Evolutionary conservation across 1,140 invertebrate species (phyloP), one percentile per base, ranked within the genome.

Genomic region (Heliconius hermathena): DNA sequence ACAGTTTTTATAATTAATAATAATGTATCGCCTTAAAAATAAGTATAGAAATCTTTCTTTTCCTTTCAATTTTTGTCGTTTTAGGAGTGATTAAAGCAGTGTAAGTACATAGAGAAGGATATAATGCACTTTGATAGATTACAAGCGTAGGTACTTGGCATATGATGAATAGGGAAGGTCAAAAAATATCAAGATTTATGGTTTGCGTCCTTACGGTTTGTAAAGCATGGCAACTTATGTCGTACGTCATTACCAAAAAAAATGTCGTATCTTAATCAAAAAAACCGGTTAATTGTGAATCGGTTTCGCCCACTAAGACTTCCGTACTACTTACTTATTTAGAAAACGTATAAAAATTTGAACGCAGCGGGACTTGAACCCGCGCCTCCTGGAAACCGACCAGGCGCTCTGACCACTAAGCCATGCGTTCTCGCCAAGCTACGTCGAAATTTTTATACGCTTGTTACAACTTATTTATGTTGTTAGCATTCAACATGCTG

Each of bases 111-210:
- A 33, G 2, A 33, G 2, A 33, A 33, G 29, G 3, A 33, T 3
- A 3, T 3, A 33, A 33, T 33, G 2, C 1, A 26, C 26, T 26
- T 26, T 26, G 26, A 26, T n/a, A n/a, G n/a, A 78, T 78, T 78
- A 66, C 71, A 66, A 73, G 13, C 52, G 18, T 41, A 78, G n/a
- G n/a, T n/a, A n/a, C 52, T 78, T 73, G 54, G 33, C 49, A 22
- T 38, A 73, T 78, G 77, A 78, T 26, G 54, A 78, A 78, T 57
- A 52, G 60, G 71, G 20, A 36, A 52, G 29, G 71, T 57, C 52
- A 71, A 54, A 77, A 71, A 73, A 38, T 78, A 73, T 22, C 71
- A 73, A 78, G 71, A 78, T 78, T 78, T 73, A 78, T 78, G 77
- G 33, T 18, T 41, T 33, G n/a, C n/a, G 20, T 72, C 52, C 54